These are phyloP conservation scores for Popillia japonica DNA, from an alignment of 1,140 invertebrate species.

Conservation along the genomic window DNA sequence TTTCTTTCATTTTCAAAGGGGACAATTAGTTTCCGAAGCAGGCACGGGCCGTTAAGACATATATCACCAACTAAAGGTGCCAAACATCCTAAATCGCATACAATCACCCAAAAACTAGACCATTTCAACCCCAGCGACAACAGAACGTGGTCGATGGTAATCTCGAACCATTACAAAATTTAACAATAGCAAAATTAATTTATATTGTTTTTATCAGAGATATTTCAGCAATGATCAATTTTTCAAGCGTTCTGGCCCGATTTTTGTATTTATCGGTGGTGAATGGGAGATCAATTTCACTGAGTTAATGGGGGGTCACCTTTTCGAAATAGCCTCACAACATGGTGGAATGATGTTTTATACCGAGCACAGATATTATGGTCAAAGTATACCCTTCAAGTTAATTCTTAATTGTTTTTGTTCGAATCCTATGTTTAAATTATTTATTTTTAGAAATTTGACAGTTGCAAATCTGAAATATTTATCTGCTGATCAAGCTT, in stretches of 20 bases:
- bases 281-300: slow-evolving; percentile 66
- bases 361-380: slow-evolving; percentile 85
- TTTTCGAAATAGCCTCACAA: slow-evolving; percentile 66
- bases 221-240: slow-evolving; percentile 40
- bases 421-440: no score
- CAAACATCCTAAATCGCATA: no score
- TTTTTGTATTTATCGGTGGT: slow-evolving; percentile 78
- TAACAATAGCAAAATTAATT: neutral
- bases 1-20: no score
- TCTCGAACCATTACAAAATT: neutral
- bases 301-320: slow-evolving; percentile 62
- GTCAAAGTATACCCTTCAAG: slow-evolving; percentile 71
- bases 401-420: neutral
- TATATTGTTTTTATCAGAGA: slow-evolving; percentile 49
- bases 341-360: slow-evolving; percentile 70
- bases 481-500: neutral
- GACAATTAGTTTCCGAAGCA: no score
- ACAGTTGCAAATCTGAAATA: neutral
- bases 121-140: neutral
- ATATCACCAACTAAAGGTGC: no score
- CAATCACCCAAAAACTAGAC: neutral
- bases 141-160: neutral
- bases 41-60: no score
- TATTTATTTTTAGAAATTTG: neutral
- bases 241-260: slow-evolving; percentile 61